phyloP scores from a whole-genome alignment of 92 coral and sea anemone species.

The Chrysogorgia sp. region DNA sequence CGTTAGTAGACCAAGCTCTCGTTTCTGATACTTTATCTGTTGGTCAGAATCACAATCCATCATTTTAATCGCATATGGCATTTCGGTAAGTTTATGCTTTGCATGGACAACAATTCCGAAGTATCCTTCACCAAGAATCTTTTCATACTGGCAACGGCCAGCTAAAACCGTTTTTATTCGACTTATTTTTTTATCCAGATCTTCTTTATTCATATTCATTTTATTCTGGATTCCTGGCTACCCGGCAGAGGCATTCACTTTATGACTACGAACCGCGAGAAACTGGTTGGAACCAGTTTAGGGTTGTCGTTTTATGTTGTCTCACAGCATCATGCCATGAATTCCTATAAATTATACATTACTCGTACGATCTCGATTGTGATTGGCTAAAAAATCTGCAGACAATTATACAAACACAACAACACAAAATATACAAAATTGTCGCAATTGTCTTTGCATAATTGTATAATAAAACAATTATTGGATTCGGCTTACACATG shows the following conservation, averaged over 20 bases:
- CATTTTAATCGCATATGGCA: constrained; percentile 15
- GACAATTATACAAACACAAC: neutral
- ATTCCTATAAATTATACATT: no score
- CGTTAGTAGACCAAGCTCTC: constrained; percentile 1
- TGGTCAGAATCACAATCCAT: neutral
- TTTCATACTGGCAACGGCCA: neutral
- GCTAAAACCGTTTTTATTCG: no score
- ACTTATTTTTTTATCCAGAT: no score
- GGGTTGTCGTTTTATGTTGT: no score
- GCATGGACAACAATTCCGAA: neutral
- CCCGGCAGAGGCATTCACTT: neutral
- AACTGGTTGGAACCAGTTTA: neutral
- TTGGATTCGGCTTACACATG: no score
- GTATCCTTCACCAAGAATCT: constrained; percentile 5
- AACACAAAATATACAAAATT: neutral
- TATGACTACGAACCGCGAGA: neutral
- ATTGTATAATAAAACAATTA: no score
- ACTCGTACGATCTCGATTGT: no score
- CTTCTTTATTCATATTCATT: no score
- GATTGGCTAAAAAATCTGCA: no score
- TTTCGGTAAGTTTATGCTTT: neutral
- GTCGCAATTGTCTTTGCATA: no score
- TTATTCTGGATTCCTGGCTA: no score
- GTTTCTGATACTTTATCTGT: neutral
- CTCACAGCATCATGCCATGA: no score